Evolutionary conservation across 2,888 invertebrate genomes (phyloP).

Genomic region (Tricholauxania praeusta): DNA sequence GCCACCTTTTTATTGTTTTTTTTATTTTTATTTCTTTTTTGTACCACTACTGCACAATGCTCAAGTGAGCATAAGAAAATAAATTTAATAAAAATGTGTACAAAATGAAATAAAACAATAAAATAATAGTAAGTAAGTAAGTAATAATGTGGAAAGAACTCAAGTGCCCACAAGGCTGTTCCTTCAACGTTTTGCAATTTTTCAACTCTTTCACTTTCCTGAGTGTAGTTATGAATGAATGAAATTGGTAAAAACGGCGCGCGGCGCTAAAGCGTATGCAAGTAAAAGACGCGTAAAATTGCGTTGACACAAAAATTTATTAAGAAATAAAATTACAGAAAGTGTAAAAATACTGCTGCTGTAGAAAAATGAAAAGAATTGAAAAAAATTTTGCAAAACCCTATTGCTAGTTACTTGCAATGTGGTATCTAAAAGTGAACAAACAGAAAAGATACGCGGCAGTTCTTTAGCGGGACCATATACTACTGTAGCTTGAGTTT

Average conservation of each 20-base stretch:
- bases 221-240: no score
- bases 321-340: conserved; percentile 4
- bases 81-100: conserved; percentile 21
- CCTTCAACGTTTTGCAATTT: conserved; percentile 48
- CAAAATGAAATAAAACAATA: conserved; percentile 35
- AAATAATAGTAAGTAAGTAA: conserved; percentile 48
- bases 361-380: neutral
- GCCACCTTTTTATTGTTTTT: conserved; percentile 24
- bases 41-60: neutral
- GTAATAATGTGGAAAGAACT: conserved; percentile 57
- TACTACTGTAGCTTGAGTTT: no score
- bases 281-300: conserved; percentile 4
- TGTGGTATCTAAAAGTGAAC: no score
- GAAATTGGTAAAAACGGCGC: no score
- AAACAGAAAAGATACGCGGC: no score
- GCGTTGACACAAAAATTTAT: neutral
- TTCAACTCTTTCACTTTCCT: no score
- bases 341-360: neutral
- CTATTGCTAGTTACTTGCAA: no score
- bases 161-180: conserved; percentile 57
- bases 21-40: neutral
- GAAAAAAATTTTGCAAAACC: no score
- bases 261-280: no score
- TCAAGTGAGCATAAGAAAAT: conserved; percentile 21
- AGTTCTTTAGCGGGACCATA: no score